These are phyloP conservation scores for Dascillus cervinus DNA, from an alignment of 2,888 invertebrate species.

Conservation along the genomic window DNA sequence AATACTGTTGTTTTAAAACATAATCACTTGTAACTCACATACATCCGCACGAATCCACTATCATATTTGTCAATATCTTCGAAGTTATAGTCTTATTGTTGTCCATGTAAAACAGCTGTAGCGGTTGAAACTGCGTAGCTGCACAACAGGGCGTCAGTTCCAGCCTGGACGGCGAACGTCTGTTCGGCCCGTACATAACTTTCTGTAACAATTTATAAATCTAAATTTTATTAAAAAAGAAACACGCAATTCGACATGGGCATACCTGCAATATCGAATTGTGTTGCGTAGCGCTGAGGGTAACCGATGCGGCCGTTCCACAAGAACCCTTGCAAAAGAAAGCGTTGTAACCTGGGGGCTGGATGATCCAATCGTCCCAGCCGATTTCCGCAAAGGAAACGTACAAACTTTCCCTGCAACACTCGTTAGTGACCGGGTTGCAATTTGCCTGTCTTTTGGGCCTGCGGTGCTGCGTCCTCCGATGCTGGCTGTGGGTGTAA, in stretches of 20 bases:
- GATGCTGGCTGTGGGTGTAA: conserved; percentile 65
- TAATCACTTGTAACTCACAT: conserved; percentile 50
- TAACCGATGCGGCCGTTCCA: conserved; percentile 61
- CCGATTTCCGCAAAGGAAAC: conserved; percentile 79
- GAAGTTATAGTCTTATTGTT: conserved; percentile 70
- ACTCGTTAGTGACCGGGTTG: conserved; percentile 61
- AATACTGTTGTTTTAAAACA: too few relatives aligned
- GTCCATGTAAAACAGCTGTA: conserved; percentile 74
- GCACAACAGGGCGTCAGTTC: conserved; percentile 82
- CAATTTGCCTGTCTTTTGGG: conserved; percentile 58
- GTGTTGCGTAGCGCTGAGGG: conserved; percentile 57
- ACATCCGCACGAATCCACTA: conserved; percentile 86
- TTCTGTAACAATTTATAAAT: conserved; percentile 50
- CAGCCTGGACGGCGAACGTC: conserved; percentile 37
- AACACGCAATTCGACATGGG: conserved; percentile 19
- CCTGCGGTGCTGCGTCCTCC: conserved; percentile 36
- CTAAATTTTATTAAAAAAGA: conserved; percentile 2
- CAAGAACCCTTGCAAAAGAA: conserved; percentile 83
- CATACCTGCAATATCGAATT: conserved; percentile 68
- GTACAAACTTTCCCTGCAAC: conserved; percentile 75
- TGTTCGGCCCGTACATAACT: conserved; percentile 53
- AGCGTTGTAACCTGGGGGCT: conserved; percentile 76
- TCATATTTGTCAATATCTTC: conserved; percentile 80
- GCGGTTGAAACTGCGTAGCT: conserved; percentile 71
- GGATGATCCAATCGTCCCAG: conserved; percentile 84